Evolutionary conservation across 2,888 invertebrate species (phyloP).

Genomic region (Tiphia femorata): DNA sequence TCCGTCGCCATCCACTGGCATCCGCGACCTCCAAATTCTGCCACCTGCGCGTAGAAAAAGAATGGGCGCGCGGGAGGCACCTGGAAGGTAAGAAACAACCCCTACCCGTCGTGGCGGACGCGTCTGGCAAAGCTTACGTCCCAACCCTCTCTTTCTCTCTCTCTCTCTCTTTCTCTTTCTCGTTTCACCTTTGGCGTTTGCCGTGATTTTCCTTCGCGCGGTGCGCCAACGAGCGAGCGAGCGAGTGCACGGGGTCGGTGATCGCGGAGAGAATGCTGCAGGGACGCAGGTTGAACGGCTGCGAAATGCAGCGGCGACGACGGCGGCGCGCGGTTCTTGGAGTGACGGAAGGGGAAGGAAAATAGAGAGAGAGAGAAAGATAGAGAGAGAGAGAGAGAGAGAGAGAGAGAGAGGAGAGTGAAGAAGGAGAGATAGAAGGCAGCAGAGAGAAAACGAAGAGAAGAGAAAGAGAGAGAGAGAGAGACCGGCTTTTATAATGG

Average conservation of each 20-base stretch:
- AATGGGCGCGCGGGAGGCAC: too few relatives aligned
- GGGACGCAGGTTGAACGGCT: conserved; percentile 39
- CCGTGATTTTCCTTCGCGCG: conserved; percentile 6
- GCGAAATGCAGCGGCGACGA: conserved; percentile 33
- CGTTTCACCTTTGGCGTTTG: not conserved
- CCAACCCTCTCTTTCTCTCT: conserved; percentile 9
- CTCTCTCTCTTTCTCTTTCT: conserved; percentile 1
- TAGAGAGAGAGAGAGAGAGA: not conserved
- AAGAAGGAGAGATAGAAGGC: not conserved
- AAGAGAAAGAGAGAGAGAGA: conserved; percentile 1
- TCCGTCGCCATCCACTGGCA: too few relatives aligned
- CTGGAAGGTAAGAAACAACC: too few relatives aligned
- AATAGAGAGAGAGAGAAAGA: not conserved
- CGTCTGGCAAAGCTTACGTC: too few relatives aligned
- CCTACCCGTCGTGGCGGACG: too few relatives aligned
- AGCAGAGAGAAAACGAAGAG: not conserved
- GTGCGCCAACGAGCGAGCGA: too few relatives aligned
- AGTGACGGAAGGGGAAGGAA: not conserved
- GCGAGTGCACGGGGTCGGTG: conserved; percentile 34
- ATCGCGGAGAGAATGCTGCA: conserved; percentile 36
- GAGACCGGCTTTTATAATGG: conserved; percentile 38
- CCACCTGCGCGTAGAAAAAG: too few relatives aligned
- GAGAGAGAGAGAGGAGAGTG: not conserved
- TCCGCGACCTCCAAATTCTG: too few relatives aligned
- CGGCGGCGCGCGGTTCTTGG: not conserved